A percentile compares a stretch with the other conserved stretches of the same genome.
Conservation (phyloP, 1,140 invertebrate species). For the Neodiprion pinetum region DNA sequence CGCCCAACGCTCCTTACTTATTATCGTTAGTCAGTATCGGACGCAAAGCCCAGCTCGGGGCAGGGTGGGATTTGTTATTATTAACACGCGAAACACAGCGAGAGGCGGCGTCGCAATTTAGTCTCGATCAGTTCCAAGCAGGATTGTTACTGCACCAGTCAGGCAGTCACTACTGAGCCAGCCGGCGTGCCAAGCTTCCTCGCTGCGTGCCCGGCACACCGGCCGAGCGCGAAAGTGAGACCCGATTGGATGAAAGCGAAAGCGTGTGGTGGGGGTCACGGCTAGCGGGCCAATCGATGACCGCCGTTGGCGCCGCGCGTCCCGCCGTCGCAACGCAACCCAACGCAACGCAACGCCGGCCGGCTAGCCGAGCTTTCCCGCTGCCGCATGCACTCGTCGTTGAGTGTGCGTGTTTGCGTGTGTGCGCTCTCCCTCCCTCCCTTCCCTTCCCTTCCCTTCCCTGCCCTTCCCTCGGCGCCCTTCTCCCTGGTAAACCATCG, state of each 20-base stretch:
- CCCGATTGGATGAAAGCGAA: slow-evolving; percentile 64
- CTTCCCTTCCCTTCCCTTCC: neutral
- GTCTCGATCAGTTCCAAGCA: slow-evolving; percentile 26
- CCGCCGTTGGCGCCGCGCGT: slow-evolving; percentile 41
- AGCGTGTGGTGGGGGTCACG: slow-evolving; percentile 60
- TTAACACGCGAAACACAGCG: no score
- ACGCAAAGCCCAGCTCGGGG: no score
- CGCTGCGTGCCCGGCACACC: slow-evolving; percentile 41
- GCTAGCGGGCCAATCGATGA: slow-evolving; percentile 62
- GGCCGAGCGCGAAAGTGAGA: slow-evolving; percentile 61
- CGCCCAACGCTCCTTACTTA: no score
- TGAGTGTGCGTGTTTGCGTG: neutral
- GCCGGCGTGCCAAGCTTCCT: slow-evolving; percentile 30
- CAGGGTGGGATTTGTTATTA: no score
- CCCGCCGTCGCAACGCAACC: slow-evolving; percentile 17
- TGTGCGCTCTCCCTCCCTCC: neutral
- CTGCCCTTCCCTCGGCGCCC: neutral
- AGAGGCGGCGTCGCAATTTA: slow-evolving; percentile 21
- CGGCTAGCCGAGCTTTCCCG: neutral
- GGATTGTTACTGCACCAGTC: slow-evolving; percentile 45
- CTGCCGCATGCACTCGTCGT: neutral
- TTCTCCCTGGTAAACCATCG: neutral
- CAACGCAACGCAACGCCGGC: neutral
- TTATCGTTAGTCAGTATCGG: no score
- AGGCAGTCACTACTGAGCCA: slow-evolving; percentile 46